These are phyloP conservation scores for Acrobeloides nanus DNA, from an alignment of 2,888 invertebrate species.

Conservation along the genomic window DNA sequence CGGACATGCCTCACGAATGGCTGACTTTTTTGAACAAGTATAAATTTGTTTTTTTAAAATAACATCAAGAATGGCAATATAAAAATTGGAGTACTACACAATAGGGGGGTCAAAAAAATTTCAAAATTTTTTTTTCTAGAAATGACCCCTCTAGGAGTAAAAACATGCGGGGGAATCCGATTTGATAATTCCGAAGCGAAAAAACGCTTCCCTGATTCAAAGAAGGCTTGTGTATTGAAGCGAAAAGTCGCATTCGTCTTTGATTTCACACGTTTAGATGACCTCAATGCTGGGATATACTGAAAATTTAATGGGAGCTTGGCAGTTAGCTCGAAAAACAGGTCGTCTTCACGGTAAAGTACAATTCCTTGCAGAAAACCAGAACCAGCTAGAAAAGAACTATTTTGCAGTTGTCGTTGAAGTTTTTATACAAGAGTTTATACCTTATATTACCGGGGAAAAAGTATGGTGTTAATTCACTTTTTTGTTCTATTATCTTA, in stretches of 20 bases:
- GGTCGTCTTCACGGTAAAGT: constrained; percentile 43
- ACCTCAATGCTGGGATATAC: constrained; percentile 50
- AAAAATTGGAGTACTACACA: neutral
- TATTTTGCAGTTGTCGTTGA: constrained; percentile 48
- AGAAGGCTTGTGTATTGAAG: too few species aligned
- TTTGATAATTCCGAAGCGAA: too few species aligned
- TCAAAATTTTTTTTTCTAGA: too few species aligned
- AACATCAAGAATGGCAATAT: neutral
- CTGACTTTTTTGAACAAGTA: constrained; percentile 50
- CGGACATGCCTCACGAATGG: constrained; percentile 45
- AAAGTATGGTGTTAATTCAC: constrained; percentile 27
- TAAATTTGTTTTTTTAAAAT: neutral
- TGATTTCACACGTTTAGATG: constrained; percentile 25
- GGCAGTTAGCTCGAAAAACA: constrained; percentile 50
- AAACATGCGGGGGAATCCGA: too few species aligned
- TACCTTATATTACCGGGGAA: constrained; percentile 48
- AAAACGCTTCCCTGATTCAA: too few species aligned
- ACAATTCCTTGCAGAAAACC: constrained; percentile 45
- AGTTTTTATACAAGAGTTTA: constrained; percentile 37
- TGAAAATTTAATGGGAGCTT: constrained; percentile 50
- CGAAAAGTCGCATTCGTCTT: neutral
- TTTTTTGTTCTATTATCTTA: neutral
- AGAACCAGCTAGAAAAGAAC: constrained; percentile 48
- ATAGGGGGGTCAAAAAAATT: too few species aligned
- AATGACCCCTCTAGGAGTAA: too few species aligned